Evolutionary conservation across 2,113 vertebrate genomes (phyloP).

Genomic region (Ictalurus furcatus): DNA sequence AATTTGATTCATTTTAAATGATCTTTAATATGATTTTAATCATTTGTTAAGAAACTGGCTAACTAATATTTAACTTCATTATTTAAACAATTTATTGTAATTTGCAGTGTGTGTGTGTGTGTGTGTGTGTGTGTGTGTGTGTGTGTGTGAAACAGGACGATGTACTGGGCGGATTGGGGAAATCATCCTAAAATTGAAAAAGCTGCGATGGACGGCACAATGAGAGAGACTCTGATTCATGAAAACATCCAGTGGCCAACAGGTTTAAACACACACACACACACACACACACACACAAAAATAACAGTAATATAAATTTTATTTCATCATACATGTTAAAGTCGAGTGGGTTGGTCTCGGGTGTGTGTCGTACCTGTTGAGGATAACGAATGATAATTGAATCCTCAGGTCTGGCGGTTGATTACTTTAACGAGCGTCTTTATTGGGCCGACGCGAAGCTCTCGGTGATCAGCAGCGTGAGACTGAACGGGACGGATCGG

Average conservation of each 20-base stretch:
- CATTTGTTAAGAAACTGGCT: not conserved
- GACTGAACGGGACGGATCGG: constrained; percentile 87
- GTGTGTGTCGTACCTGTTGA: not conserved
- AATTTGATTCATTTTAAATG: too few species aligned
- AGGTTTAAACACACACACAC: constrained; percentile 64
- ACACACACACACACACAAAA: not conserved
- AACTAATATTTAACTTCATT: too few species aligned
- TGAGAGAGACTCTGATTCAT: constrained; percentile 89
- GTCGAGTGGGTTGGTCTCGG: not conserved
- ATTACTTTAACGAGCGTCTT: constrained; percentile 94
- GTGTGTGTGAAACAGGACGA: constrained; percentile 74
- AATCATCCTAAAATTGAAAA: constrained; percentile 97
- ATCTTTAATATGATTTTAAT: too few species aligned
- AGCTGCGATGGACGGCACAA: constrained; percentile 92
- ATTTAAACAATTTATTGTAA: too few species aligned
- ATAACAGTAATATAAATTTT: not conserved
- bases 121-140: not conserved
- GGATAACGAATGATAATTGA: not conserved
- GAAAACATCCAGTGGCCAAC: constrained; percentile 98
- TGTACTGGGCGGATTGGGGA: constrained; percentile 99
- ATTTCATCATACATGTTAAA: not conserved
- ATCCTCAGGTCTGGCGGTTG: constrained; percentile 87
- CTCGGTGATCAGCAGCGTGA: constrained; percentile 90
- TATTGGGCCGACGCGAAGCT: constrained; percentile 96
- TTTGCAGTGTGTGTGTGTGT: not conserved